These are phyloP conservation scores for Sthenelais limicola DNA, from an alignment of 2,888 invertebrate species.

Conservation along the genomic window DNA sequence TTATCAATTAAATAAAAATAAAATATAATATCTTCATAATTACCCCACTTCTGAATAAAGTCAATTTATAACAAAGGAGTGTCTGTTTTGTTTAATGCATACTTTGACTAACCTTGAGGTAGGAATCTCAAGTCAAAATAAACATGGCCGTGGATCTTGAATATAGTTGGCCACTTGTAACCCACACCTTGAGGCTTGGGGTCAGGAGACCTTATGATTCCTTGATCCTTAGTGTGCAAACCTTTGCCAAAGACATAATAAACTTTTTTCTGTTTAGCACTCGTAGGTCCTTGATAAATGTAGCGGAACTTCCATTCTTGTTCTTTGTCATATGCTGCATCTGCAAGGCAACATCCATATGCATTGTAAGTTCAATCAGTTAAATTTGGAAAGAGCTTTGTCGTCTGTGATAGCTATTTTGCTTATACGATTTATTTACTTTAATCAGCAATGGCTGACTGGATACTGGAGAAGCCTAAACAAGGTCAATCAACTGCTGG, in stretches of 20 bases:
- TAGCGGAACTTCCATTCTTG: conserved; percentile 60
- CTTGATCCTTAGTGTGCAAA: conserved; percentile 48
- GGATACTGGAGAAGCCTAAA: no score
- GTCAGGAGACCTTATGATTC: conserved; percentile 4
- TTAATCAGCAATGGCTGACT: no score
- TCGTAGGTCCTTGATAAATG: conserved; percentile 63
- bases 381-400: no score
- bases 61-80: no score
- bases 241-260: conserved; percentile 67
- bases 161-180: conserved; percentile 57
- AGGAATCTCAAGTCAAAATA: conserved; percentile 58
- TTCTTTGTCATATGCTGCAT: conserved; percentile 56
- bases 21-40: no score
- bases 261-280: conserved; percentile 61
- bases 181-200: conserved; percentile 46
- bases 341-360: conserved; percentile 52
- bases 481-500: no score
- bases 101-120: conserved; percentile 55
- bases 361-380: no score
- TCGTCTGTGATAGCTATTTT: no score
- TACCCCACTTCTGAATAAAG: no score
- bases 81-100: no score
- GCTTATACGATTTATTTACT: no score
- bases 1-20: no score
- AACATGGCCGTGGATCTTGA: conserved; percentile 58